A percentile compares a stretch with the other conserved stretches of the same genome.
Evolutionary conservation across 2,888 invertebrate species (phyloP).

Genomic region (Bimastos eiseni): DNA sequence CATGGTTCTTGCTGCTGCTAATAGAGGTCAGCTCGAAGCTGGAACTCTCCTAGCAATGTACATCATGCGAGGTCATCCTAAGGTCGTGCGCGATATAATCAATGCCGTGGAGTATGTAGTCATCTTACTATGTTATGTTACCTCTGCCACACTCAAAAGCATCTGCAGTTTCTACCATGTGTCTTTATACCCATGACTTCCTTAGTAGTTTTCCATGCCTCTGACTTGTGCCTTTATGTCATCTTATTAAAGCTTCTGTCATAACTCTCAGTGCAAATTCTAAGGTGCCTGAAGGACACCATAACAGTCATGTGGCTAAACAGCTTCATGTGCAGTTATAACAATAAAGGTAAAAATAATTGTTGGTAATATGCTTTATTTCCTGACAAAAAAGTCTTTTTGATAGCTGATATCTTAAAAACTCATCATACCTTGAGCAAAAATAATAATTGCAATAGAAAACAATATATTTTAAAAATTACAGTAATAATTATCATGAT

Average conservation of each 20-base stretch:
- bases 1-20: slow-evolving; percentile 50
- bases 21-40: slow-evolving; percentile 53
- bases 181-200: not conserved
- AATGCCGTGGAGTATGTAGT: slow-evolving; percentile 51
- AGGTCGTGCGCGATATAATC: slow-evolving; percentile 44
- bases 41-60: slow-evolving; percentile 52
- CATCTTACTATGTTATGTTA: not conserved
- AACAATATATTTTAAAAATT: not conserved
- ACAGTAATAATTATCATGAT: not conserved
- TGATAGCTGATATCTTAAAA: too few species aligned
- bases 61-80: slow-evolving; percentile 52
- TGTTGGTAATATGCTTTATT: not conserved
- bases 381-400: too few species aligned
- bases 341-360: not conserved
- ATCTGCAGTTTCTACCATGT: not conserved
- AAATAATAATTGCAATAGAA: not conserved
- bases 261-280: not conserved
- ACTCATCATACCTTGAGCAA: not conserved
- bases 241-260: too few species aligned
- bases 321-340: not conserved
- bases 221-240: too few species aligned
- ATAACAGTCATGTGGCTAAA: not conserved
- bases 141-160: not conserved
- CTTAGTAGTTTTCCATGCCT: not conserved
- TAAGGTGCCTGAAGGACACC: too few species aligned